Conservation (phyloP, 2,113 vertebrate species). For the Eleginops maclovinus region DNA sequence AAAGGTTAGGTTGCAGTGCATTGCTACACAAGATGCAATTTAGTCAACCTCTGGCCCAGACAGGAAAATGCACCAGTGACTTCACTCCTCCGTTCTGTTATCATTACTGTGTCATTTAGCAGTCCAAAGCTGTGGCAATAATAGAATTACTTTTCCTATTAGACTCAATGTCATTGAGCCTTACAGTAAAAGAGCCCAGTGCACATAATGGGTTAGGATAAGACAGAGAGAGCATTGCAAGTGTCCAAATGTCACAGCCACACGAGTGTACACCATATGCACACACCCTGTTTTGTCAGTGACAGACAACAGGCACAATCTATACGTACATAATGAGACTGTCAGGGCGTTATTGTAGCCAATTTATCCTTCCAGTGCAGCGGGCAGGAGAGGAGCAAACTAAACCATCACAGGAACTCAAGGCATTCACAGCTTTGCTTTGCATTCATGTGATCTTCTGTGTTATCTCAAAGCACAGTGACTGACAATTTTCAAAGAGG, state of each 20-base stretch:
- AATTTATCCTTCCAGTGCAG: conserved; percentile 13
- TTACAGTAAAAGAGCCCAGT: conserved; percentile 42
- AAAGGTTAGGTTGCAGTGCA: conserved; percentile 53
- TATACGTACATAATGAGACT: conserved; percentile 58
- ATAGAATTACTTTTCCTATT: conserved; percentile 67
- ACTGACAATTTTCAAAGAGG: conserved; percentile 51
- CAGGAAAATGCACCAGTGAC: conserved; percentile 53
- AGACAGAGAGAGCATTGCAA: conserved; percentile 25
- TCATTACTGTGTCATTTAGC: conserved; percentile 61
- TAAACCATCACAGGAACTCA: conserved; percentile 31
- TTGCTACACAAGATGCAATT: conserved; percentile 34
- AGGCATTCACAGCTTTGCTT: conserved; percentile 33
- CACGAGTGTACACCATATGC: conserved; percentile 46
- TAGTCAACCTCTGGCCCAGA: conserved; percentile 26
- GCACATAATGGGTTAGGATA: conserved; percentile 45
- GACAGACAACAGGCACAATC: conserved; percentile 51
- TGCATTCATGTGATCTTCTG: conserved; percentile 20
- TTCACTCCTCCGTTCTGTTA: conserved; percentile 50
- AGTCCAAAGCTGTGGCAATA: conserved; percentile 65
- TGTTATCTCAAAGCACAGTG: conserved; percentile 48
- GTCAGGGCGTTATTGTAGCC: conserved; percentile 46
- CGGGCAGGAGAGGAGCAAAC: conserved; percentile 31
- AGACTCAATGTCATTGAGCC: conserved; percentile 57
- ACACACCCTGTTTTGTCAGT: conserved; percentile 71
- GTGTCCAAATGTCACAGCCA: conserved; percentile 63